Base-by-base conservation (phyloP, 2,888 invertebrate genomes). In the Pyralis farinalis region DNA sequence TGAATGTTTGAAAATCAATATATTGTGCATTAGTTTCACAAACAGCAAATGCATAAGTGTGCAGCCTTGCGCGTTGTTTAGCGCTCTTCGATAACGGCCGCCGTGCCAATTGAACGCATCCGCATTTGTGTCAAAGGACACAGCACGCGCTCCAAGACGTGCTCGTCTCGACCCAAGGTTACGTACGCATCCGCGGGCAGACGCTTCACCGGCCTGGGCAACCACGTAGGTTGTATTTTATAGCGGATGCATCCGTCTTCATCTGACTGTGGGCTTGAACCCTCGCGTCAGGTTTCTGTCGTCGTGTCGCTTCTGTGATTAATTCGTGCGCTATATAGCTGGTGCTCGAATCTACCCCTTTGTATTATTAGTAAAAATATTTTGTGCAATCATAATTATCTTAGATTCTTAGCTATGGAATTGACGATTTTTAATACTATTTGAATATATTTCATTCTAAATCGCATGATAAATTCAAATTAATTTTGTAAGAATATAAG, bases 71-170 rank as follows among this genome's bases (percentile, higher is more conserved):
- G 60, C 66, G 70, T 71, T 84, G 85, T 85, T 87, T 84, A 83
- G 72, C 83, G 85, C 83, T 69, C 74, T 84, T 85, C 81, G 79
- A 84, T 85, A 79, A 73, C 81, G 71, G 75, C 71, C 71, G 65
- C 58, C 65, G 69, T 68, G 65, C 58, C 85, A 88, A 87, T 87
- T 87, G 87, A 75, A 53, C 70, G 76, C 85, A 87, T 88, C 87
- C 87, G 87, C 85, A 86, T 85, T 87, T 86, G 74, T 75, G 70
- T 71, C 73, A 83, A 79, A 85, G 81, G 85, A 83, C 86, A 72
- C 70, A 79, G 79, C 83, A 77, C 77, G 77, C 78, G 81, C 72
- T 79, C 59, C 64, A 83, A 86, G 83, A 83, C 77, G 74, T 62
- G 71, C 69, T 82, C 73, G 81, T 83, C 80, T 73, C 66, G 53